A percentile compares a stretch with the other conserved stretches of the same genome.
These are phyloP conservation scores for Pteruthius melanotis DNA, from an alignment of 2,113 vertebrate species.

Conservation along the genomic window DNA sequence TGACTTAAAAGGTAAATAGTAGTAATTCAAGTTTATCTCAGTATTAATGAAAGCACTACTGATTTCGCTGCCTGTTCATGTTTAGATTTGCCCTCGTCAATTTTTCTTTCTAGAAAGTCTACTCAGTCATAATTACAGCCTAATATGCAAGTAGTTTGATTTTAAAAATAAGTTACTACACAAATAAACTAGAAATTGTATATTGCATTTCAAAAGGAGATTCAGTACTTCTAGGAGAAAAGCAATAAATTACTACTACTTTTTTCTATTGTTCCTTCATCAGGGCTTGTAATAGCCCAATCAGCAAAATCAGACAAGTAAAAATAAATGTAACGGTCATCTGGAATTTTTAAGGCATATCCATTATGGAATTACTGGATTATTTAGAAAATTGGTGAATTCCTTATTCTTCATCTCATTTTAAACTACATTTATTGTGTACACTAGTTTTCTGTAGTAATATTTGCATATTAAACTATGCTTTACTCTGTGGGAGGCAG, in stretches of 20 bases:
- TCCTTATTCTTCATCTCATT: neutral
- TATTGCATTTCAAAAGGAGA: neutral
- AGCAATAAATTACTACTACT: neutral
- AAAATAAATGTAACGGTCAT: neutral
- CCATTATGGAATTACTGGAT: neutral
- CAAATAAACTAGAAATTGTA: neutral
- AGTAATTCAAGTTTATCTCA: neutral
- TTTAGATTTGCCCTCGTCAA: neutral
- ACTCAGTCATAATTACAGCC: neutral
- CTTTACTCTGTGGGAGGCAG: neutral
- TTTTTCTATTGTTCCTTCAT: neutral
- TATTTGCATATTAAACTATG: neutral
- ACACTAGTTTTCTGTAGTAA: neutral
- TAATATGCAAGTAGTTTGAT: neutral
- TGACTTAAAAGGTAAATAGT: neutral
- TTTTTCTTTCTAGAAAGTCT: neutral
- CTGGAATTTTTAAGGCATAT: neutral
- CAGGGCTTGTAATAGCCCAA: neutral
- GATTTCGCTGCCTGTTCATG: neutral
- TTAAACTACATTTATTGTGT: neutral
- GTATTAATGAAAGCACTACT: neutral
- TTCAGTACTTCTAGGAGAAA: neutral
- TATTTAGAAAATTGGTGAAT: neutral
- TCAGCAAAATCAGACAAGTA: neutral
- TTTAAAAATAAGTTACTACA: neutral